These are phyloP conservation scores for Pangasius macronema DNA, from an alignment of 2,797 vertebrate species.

Conservation along the genomic window DNA sequence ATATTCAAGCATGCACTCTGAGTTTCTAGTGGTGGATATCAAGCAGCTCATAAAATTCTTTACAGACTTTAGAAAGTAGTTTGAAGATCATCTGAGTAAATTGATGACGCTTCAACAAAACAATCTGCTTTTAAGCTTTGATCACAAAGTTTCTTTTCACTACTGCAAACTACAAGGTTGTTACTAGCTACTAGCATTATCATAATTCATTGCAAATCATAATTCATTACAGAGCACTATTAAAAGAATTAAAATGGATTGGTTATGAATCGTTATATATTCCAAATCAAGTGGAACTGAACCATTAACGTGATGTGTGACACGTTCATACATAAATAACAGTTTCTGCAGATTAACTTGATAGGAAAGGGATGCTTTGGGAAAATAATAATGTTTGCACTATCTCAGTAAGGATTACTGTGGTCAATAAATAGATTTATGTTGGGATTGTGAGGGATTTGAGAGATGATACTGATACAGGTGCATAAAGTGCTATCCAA, in stretches of 20 bases:
- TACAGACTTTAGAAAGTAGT: background rate
- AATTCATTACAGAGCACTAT: background rate
- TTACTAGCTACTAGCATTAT: background rate
- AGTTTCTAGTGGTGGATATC: background rate
- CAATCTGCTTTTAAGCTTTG: background rate
- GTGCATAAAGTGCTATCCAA: slow-evolving; percentile 62
- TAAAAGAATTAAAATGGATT: background rate
- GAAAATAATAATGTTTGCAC: slow-evolving; percentile 31
- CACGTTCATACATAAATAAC: background rate
- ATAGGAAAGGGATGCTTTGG: slow-evolving; percentile 22
- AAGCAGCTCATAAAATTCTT: background rate
- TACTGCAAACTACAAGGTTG: background rate
- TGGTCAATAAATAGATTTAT: slow-evolving; percentile 63
- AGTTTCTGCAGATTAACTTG: slow-evolving; percentile 14
- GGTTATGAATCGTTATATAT: background rate
- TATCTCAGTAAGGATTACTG: slow-evolving; percentile 51
- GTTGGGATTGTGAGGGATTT: slow-evolving; percentile 58
- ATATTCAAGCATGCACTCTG: background rate
- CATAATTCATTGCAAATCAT: background rate
- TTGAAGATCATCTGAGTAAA: background rate
- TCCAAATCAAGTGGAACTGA: background rate
- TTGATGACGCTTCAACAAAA: background rate
- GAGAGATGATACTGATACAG: slow-evolving; percentile 47
- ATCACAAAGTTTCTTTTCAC: background rate
- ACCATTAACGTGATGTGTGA: background rate